Evolutionary conservation across 1,140 invertebrate genomes (phyloP).

Genomic region (Nephotettix cincticeps): DNA sequence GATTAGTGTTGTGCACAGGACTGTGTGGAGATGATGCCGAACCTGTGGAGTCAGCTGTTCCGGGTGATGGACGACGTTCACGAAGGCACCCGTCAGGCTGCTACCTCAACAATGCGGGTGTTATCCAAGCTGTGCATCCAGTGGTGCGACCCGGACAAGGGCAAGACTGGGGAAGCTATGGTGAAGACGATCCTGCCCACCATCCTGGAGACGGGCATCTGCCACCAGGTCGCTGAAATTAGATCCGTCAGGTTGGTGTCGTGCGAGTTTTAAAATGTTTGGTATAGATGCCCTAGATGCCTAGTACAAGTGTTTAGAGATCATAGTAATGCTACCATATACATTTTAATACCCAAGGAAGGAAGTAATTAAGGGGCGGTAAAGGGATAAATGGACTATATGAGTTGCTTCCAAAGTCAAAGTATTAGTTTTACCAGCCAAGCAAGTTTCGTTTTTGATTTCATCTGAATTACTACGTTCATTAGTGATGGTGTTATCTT

Average conservation of each 20-base stretch:
- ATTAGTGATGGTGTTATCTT: too few species aligned
- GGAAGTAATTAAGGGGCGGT: too few species aligned
- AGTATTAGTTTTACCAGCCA: too few species aligned
- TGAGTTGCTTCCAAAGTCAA: too few species aligned
- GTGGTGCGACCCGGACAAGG: conserved; percentile 71
- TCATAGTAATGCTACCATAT: too few species aligned
- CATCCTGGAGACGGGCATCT: conserved; percentile 76
- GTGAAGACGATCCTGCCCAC: conserved; percentile 76
- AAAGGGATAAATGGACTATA: too few species aligned
- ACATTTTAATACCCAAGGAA: too few species aligned
- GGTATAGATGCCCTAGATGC: too few species aligned
- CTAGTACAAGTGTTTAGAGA: too few species aligned
- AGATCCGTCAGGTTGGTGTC: conserved; percentile 62
- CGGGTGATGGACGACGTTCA: conserved; percentile 93
- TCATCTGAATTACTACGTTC: too few species aligned
- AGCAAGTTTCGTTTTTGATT: too few species aligned
- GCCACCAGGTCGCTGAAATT: conserved; percentile 75
- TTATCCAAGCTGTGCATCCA: conserved; percentile 81
- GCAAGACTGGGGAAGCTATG: conserved; percentile 75
- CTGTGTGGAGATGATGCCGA: conserved; percentile 57
- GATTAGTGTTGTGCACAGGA: conserved; percentile 47
- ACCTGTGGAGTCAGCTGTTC: conserved; percentile 82
- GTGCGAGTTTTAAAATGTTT: background rate
- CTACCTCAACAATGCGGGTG: conserved; percentile 71
- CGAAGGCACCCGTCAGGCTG: conserved; percentile 79